Conservation (phyloP, 2,888 invertebrate genomes). For the Seladonia tumulorum region DNA sequence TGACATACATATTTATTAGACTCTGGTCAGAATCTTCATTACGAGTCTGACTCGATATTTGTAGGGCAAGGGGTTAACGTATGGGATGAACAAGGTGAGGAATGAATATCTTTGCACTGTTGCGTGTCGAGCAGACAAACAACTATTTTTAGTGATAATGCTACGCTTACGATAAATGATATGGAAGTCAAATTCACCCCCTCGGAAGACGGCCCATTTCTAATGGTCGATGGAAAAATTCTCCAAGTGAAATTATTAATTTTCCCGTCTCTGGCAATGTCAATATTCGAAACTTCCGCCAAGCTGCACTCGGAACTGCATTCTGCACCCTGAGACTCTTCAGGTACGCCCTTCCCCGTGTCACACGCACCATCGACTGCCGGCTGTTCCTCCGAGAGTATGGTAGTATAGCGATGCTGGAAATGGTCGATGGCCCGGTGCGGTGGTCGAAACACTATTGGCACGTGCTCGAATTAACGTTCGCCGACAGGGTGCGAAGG, state of each 20-base stretch:
- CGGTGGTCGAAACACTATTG: slow-evolving; percentile 39
- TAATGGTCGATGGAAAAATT: neutral
- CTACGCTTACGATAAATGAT: neutral
- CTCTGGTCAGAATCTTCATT: no score
- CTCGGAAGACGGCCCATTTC: neutral
- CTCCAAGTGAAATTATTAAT: neutral
- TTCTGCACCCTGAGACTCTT: neutral
- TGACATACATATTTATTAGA: no score
- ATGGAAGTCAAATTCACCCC: neutral
- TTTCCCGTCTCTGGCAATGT: neutral
- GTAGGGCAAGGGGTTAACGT: no score
- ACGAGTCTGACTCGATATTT: no score
- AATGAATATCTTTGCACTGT: no score
- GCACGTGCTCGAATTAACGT: slow-evolving; percentile 48
- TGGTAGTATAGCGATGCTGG: slow-evolving; percentile 20
- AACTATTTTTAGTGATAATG: neutral
- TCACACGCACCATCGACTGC: slow-evolving; percentile 48
- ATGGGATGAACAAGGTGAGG: neutral
- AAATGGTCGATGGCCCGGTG: slow-evolving; percentile 48
- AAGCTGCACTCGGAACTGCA: neutral
- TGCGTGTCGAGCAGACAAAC: no score
- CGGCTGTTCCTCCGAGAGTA: slow-evolving; percentile 23
- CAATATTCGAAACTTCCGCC: neutral
- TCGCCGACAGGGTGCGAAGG: slow-evolving; percentile 35
- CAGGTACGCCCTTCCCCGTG: slow-evolving; percentile 30